Percentiles rank a stretch among this genome's conserved stretches.
These are phyloP conservation scores for Protobothrops flavoviridis DNA, from an alignment of 2,113 vertebrate genomes.

Conservation along the genomic window DNA sequence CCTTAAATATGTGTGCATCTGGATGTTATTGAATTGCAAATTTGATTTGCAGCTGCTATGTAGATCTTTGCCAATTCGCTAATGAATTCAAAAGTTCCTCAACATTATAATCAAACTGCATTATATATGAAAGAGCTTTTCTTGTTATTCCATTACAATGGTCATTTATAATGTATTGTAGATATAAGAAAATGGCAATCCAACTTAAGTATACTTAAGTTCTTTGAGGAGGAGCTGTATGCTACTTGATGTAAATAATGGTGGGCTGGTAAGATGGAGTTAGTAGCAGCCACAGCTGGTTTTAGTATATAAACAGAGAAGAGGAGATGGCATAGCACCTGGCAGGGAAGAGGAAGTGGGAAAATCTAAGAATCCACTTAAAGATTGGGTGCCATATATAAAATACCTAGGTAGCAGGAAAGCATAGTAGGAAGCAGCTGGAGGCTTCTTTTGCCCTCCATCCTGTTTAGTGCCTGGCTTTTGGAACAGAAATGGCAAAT, in stretches of 20 bases:
- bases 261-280: neutral
- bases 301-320: neutral
- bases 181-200: neutral
- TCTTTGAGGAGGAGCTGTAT: neutral
- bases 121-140: slow-evolving; percentile 14
- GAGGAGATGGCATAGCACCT: neutral
- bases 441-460: neutral
- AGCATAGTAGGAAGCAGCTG: neutral
- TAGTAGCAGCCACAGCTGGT: neutral
- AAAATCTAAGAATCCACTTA: neutral
- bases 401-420: neutral
- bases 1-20: neutral
- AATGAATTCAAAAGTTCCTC: slow-evolving; percentile 7
- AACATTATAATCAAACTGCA: slow-evolving; percentile 11
- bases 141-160: neutral
- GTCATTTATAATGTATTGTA: slow-evolving; percentile 6
- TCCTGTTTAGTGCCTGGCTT: neutral
- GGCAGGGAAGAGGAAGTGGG: neutral
- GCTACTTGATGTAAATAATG: neutral
- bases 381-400: neutral
- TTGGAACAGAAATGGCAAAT: neutral
- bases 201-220: neutral
- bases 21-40: neutral
- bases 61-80: slow-evolving; percentile 12
- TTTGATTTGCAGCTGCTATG: slow-evolving; percentile 21